Evolutionary conservation across 2,888 invertebrate genomes (phyloP).

Genomic region (Dione vanillae): DNA sequence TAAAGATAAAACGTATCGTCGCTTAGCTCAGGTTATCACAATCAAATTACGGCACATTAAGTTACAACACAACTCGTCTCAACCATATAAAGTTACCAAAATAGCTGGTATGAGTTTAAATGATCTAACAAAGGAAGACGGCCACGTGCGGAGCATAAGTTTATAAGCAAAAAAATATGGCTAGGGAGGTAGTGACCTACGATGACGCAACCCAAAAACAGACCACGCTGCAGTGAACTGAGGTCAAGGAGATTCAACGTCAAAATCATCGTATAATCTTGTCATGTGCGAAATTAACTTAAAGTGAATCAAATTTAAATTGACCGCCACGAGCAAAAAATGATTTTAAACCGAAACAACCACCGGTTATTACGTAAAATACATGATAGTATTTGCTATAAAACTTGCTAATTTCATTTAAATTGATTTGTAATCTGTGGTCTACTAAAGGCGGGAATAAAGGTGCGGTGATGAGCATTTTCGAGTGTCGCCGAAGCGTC

Average conservation of each 20-base stretch:
- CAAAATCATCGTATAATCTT: constrained; percentile 64
- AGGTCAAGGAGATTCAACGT: constrained; percentile 81
- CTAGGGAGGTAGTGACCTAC: constrained; percentile 81
- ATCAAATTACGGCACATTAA: constrained; percentile 71
- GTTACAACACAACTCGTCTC: constrained; percentile 63
- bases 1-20: constrained; percentile 53
- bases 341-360: constrained; percentile 32
- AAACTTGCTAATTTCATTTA: not conserved
- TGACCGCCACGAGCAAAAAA: constrained; percentile 41
- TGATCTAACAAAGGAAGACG: constrained; percentile 78
- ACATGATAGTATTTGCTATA: not conserved
- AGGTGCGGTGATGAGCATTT: constrained; percentile 58
- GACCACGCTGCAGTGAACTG: constrained; percentile 67
- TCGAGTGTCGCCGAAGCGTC: constrained; percentile 63
- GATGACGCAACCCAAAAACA: constrained; percentile 82
- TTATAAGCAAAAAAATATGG: constrained; percentile 78
- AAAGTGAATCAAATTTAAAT: constrained; percentile 47
- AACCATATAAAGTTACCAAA: constrained; percentile 71
- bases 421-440: constrained; percentile 38
- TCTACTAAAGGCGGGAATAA: constrained; percentile 46
- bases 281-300: constrained; percentile 57
- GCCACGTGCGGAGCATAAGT: constrained; percentile 75
- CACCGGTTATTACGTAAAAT: constrained; percentile 16
- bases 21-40: constrained; percentile 58
- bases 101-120: constrained; percentile 71